Evolutionary conservation across 2,797 vertebrate genomes (phyloP), one percentile per base, ranked within the genome.

Genomic region (Acipenser ruthenus): DNA sequence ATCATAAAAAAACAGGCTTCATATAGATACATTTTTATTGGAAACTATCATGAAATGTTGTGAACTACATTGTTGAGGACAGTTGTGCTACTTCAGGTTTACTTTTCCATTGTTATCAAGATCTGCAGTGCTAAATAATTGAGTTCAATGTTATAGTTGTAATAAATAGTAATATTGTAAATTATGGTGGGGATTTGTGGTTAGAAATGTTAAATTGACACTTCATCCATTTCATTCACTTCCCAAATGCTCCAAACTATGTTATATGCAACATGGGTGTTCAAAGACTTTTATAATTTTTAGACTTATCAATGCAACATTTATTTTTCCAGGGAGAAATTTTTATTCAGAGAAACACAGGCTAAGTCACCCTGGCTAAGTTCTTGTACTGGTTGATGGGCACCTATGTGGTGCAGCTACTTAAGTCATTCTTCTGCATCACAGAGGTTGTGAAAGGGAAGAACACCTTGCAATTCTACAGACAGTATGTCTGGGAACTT

Each of bases 391-490:
- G 97, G 97, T 76, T 96, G 71, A 80, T 98, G 81, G 86, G 84
- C 8, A 81, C 86, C 0, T 95, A 85, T 2, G 89, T 98, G 11
- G 67, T 81, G 0, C 84, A 88, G 50, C 83, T 99, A 64, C 87
- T 98, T 6, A 82, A 84, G 69, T 86, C 92, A 0, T 90, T 90
- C 71, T 99, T 96, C 79, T 98, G 96, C 2, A 74, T 93, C 84
- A 99, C 95, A 0, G 95, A 98, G 83, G 92, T 91, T 12, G 77
- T 87, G 15, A 89, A 90, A 56, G 92, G 93, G 80, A 99, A 96
- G 78, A 94, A 96, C 18, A 81, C 75, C 6, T 79, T 98, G 68
- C 87, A 91, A 69, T 99, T 94, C 84, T 99, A 95, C 84, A 87
- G 94, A 69, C 89, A 88, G 62, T 74, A 86, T 50, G 58, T 95